Evolutionary conservation across 2,113 vertebrate genomes (phyloP).

Genomic region (Pelecanoides urinatrix): DNA sequence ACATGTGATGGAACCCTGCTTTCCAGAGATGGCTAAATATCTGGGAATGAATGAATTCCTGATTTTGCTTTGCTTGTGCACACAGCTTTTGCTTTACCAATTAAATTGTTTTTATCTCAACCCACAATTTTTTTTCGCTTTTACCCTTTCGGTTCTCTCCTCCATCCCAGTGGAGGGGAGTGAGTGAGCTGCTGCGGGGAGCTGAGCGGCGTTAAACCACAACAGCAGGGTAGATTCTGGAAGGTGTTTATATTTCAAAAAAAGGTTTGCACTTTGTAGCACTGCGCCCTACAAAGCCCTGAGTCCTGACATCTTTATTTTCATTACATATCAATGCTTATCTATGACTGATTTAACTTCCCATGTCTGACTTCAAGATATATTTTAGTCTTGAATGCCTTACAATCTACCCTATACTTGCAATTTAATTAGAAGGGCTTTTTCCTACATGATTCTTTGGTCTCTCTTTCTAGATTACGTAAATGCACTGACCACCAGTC

Average conservation of each 20-base stretch:
- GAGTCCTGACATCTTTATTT: not conserved
- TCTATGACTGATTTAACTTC: not conserved
- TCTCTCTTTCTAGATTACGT: not conserved
- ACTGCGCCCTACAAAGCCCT: not conserved
- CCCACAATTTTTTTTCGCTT: not conserved
- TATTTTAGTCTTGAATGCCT: not conserved
- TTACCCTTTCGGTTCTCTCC: not conserved
- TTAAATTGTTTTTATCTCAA: not conserved
- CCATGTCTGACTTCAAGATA: not conserved
- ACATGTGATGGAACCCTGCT: not conserved
- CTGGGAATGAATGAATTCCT: not conserved
- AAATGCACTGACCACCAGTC: not conserved
- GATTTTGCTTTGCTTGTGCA: not conserved
- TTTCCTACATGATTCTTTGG: not conserved
- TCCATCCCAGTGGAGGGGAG: not conserved
- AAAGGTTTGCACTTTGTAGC: not conserved
- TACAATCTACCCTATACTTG: not conserved
- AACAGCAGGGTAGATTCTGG: not conserved
- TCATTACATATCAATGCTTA: not conserved
- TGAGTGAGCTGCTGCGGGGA: accelerated
- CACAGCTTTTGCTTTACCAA: not conserved
- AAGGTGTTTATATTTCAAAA: not conserved
- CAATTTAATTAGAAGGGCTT: not conserved
- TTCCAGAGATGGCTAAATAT: not conserved
- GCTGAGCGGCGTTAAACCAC: not conserved